phyloP scores from a whole-genome alignment of 2,888 invertebrate species.

The Choristoneura rosaceana region DNA sequence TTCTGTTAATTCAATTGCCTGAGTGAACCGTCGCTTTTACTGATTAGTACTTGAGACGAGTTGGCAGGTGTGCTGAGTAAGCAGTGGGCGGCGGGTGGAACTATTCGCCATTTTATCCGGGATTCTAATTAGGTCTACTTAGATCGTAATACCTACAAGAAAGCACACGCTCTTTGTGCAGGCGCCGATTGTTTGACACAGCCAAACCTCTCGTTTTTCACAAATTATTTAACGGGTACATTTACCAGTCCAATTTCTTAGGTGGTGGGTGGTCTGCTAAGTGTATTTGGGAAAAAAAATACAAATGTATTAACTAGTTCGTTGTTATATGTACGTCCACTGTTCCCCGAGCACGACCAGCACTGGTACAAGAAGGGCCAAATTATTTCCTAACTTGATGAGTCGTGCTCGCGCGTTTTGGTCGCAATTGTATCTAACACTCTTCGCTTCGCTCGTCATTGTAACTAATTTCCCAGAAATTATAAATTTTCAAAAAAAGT shows the following conservation, averaged over 20 bases:
- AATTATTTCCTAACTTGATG: no score
- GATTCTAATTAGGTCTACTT: conserved; percentile 13
- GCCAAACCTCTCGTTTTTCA: conserved; percentile 4
- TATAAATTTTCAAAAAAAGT: no score
- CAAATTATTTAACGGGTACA: background rate
- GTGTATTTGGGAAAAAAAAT: no score
- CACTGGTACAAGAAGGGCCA: no score
- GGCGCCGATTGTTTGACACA: conserved; percentile 24
- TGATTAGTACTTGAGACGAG: conserved; percentile 31
- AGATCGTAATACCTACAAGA: background rate
- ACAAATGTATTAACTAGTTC: no score
- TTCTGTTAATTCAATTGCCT: conserved; percentile 16
- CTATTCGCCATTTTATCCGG: background rate
- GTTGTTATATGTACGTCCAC: no score
- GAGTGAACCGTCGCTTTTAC: conserved; percentile 14
- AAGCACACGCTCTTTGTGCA: conserved; percentile 10
- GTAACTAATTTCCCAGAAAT: no score
- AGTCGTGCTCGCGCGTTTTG: no score
- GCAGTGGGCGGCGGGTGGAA: conserved; percentile 3
- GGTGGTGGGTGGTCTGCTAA: no score
- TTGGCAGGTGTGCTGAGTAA: conserved; percentile 14
- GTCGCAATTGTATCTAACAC: no score
- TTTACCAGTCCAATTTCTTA: background rate
- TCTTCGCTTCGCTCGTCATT: no score
- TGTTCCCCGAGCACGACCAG: no score